These are phyloP conservation scores for Drosophila aff. DNA, from an alignment of 1,140 invertebrate genomes.

Conservation along the genomic window DNA sequence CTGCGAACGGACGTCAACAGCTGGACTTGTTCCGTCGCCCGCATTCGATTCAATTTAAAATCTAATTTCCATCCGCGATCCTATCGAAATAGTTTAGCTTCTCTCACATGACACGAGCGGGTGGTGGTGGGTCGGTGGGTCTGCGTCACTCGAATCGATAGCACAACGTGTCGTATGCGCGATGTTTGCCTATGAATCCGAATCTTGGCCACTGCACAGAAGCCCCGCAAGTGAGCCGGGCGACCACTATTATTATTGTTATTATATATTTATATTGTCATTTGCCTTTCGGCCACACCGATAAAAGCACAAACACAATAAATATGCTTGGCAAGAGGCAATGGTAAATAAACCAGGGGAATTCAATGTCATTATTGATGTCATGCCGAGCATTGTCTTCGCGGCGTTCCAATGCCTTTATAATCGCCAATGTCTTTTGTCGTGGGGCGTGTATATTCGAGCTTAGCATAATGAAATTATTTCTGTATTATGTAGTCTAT, in stretches of 20 bases:
- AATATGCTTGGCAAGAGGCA: constrained; percentile 50
- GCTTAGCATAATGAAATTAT: constrained; percentile 68
- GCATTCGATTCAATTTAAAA: constrained; percentile 61
- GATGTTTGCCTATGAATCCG: constrained; percentile 47
- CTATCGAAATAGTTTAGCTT: constrained; percentile 72
- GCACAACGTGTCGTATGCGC: constrained; percentile 72
- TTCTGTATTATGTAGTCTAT: background rate
- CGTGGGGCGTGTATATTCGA: constrained; percentile 15
- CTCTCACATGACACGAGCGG: constrained; percentile 47
- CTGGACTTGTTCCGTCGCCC: constrained; percentile 57
- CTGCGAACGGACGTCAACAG: constrained; percentile 71
- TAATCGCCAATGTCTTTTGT: constrained; percentile 43
- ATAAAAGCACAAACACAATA: constrained; percentile 73
- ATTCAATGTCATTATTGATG: constrained; percentile 83
- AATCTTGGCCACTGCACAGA: constrained; percentile 44
- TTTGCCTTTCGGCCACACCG: constrained; percentile 40
- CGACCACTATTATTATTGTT: constrained; percentile 62
- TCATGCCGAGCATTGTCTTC: constrained; percentile 64
- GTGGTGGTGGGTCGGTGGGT: constrained; percentile 2
- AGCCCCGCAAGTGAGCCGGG: constrained; percentile 53
- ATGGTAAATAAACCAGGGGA: constrained; percentile 27
- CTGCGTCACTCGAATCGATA: constrained; percentile 68
- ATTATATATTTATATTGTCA: constrained; percentile 72
- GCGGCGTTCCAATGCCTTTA: constrained; percentile 62
- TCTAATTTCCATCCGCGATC: constrained; percentile 54